Evolutionary conservation across 2,113 vertebrate species (phyloP).

Genomic region (Pedionomus torquatus): DNA sequence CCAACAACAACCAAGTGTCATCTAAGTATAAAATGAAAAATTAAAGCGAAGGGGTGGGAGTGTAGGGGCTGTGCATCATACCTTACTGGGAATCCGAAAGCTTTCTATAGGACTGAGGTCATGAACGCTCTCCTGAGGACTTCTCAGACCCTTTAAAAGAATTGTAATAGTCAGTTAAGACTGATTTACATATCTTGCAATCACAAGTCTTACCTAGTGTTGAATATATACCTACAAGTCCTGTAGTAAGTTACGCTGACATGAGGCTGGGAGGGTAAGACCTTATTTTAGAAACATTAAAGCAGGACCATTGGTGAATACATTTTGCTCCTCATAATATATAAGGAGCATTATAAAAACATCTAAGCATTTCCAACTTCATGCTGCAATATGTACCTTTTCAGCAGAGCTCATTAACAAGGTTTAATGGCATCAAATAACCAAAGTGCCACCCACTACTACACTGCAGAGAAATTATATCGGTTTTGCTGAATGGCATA

Average conservation of each 20-base stretch:
- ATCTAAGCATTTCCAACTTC: neutral
- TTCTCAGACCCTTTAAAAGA: constrained; percentile 88
- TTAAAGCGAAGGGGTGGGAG: neutral
- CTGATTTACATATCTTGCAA: neutral
- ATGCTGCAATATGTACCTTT: neutral
- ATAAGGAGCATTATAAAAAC: too few species aligned
- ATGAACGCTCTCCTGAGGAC: constrained; percentile 91
- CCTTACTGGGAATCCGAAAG: constrained; percentile 92
- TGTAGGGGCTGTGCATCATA: constrained; percentile 45
- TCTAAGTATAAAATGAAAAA: neutral
- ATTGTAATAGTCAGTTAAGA: neutral
- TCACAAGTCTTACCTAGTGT: neutral
- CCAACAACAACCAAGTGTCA: neutral
- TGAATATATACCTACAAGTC: neutral
- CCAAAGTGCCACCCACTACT: neutral
- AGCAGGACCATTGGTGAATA: neutral
- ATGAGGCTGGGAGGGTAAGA: neutral
- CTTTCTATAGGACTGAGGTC: constrained; percentile 94
- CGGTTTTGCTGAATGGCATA: neutral
- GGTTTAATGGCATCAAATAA: neutral
- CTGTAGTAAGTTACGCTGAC: neutral
- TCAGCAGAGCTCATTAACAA: neutral
- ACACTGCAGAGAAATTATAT: neutral
- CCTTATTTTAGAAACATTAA: neutral
- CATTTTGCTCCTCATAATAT: neutral